Percentiles rank a stretch among this genome's conserved stretches.
Evolutionary conservation across 2,888 invertebrate genomes (phyloP).

Genomic region (Blastobasis adustella): DNA sequence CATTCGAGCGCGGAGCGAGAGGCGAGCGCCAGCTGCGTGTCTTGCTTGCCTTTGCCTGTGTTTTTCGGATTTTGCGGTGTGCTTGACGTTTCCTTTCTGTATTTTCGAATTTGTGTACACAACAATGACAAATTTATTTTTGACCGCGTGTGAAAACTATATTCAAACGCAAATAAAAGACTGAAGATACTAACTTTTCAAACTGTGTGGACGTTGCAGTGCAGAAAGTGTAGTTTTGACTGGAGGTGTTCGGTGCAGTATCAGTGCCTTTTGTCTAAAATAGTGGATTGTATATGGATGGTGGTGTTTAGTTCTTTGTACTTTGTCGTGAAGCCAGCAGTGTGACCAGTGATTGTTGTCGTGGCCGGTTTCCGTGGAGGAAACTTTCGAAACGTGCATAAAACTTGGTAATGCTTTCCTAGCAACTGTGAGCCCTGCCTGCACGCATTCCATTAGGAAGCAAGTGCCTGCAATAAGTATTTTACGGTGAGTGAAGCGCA

Average conservation of each 20-base stretch:
- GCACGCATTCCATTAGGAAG: constrained; percentile 70
- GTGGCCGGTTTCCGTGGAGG: constrained; percentile 69
- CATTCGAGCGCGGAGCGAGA: constrained; percentile 63
- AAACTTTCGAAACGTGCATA: constrained; percentile 72
- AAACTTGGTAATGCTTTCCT: constrained; percentile 70
- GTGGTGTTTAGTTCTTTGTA: constrained; percentile 50
- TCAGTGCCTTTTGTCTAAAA: constrained; percentile 68
- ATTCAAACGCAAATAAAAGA: constrained; percentile 19
- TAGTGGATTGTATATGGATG: constrained; percentile 60
- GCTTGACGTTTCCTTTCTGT: constrained; percentile 60
- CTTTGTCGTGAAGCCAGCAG: constrained; percentile 53
- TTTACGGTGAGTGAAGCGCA: constrained; percentile 70
- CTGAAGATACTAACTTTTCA: constrained; percentile 21
- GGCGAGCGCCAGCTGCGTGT: constrained; percentile 66
- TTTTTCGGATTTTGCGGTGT: constrained; percentile 67
- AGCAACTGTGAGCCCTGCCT: constrained; percentile 68
- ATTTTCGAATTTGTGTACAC: constrained; percentile 36
- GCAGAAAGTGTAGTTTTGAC: constrained; percentile 38
- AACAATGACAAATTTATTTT: constrained; percentile 43
- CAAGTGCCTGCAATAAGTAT: constrained; percentile 72
- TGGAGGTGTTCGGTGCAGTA: constrained; percentile 52
- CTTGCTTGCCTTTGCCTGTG: constrained; percentile 35
- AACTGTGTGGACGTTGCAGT: constrained; percentile 27
- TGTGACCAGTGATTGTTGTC: constrained; percentile 73
- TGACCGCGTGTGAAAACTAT: constrained; percentile 40